Percentiles rank a stretch among this genome's conserved stretches.
Conservation (phyloP, 2,888 invertebrate genomes). For the Drosophila fulvimacula region DNA sequence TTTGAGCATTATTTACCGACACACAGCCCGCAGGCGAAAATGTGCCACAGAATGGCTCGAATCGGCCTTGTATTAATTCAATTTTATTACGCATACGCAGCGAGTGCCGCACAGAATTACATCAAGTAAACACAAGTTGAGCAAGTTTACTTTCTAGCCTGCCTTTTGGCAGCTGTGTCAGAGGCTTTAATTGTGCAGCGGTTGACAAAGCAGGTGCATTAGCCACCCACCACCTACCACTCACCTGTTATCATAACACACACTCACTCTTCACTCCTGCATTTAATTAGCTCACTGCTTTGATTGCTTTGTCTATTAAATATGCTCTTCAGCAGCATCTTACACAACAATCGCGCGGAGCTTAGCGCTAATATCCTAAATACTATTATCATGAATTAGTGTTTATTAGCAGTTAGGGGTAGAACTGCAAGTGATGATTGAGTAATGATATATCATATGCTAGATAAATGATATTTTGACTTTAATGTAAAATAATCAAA, state of each 20-base stretch:
- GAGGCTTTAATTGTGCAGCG: constrained; percentile 48
- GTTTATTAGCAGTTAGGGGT: background rate
- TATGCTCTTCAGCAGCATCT: constrained; percentile 23
- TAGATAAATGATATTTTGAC: no score
- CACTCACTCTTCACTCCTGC: constrained; percentile 9
- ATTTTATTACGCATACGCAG: constrained; percentile 74
- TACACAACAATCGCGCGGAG: background rate
- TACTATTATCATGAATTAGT: background rate
- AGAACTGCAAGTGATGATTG: background rate
- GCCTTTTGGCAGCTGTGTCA: constrained; percentile 34
- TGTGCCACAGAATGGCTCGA: constrained; percentile 50
- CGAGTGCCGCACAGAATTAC: constrained; percentile 42
- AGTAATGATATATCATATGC: background rate
- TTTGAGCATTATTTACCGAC: constrained; percentile 53
- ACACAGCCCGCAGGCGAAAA: constrained; percentile 50
- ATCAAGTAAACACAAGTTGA: constrained; percentile 43
- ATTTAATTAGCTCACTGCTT: constrained; percentile 59
- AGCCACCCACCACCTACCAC: constrained; percentile 8
- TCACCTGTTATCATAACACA: background rate
- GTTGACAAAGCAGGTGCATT: constrained; percentile 11
- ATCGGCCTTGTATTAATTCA: constrained; percentile 60
- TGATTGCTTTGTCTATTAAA: constrained; percentile 35
- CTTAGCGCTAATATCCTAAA: background rate
- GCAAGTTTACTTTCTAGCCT: constrained; percentile 24
- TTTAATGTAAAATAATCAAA: no score